Evolutionary conservation across 2,797 vertebrate genomes (phyloP).

Genomic region (Labroides dimidiatus): DNA sequence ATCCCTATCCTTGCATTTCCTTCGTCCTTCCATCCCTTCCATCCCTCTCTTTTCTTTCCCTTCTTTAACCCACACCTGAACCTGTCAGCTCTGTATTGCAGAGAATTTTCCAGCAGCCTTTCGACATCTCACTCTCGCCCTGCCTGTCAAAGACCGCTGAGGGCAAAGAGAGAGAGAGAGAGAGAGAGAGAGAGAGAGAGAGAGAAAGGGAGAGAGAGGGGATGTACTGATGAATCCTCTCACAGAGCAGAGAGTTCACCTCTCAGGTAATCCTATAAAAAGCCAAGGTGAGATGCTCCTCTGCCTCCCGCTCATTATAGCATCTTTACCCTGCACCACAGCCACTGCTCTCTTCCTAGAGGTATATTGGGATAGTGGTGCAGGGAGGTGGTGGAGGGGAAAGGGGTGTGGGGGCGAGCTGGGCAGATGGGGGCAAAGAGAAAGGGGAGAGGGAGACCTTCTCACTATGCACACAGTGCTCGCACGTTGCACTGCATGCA

Average conservation of each 20-base stretch:
- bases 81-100: conserved; percentile 76
- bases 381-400: conserved; percentile 41
- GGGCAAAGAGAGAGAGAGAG: conserved; percentile 59
- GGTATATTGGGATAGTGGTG: conserved; percentile 86
- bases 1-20: conserved; percentile 38
- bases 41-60: conserved; percentile 54
- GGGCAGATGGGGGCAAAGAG: conserved; percentile 72
- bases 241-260: conserved; percentile 82
- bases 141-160: conserved; percentile 81
- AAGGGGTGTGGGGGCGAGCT: conserved; percentile 50
- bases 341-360: conserved; percentile 75
- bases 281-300: conserved; percentile 85
- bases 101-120: conserved; percentile 76
- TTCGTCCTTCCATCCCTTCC: conserved; percentile 25
- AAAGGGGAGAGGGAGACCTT: conserved; percentile 81
- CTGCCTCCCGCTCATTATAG: conserved; percentile 82
- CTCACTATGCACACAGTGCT: conserved; percentile 90
- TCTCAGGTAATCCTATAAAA: conserved; percentile 87
- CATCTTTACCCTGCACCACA: conserved; percentile 80
- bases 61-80: conserved; percentile 80
- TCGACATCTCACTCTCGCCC: conserved; percentile 83
- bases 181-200: conserved; percentile 48
- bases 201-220: conserved; percentile 43
- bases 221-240: conserved; percentile 78
- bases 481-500: conserved; percentile 89